A percentile compares a stretch with the other conserved stretches of the same genome.
Conservation (phyloP, 1,140 invertebrate genomes). For the Leptinotarsa lineolata region DNA sequence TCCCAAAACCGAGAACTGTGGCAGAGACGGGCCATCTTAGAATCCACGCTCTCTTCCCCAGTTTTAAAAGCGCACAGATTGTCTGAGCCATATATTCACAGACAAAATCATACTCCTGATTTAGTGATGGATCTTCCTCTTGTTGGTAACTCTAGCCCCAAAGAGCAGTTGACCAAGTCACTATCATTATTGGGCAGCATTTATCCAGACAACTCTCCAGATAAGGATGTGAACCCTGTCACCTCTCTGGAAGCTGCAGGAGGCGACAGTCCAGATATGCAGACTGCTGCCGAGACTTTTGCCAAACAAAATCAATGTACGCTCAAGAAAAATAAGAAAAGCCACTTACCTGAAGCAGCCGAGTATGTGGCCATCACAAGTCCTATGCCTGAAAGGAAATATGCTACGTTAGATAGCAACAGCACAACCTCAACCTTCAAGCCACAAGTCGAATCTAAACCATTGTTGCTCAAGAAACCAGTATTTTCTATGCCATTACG, state of each 20-base stretch:
- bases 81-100: conserved; percentile 58
- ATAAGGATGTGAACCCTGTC: conserved; percentile 39
- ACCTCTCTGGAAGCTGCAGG: conserved; percentile 24
- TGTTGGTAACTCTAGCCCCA: conserved; percentile 54
- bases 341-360: conserved; percentile 48
- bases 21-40: conserved; percentile 65
- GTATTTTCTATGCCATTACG: conserved; percentile 48
- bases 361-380: conserved; percentile 52
- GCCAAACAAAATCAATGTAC: conserved; percentile 82
- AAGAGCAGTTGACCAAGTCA: conserved; percentile 60
- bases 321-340: conserved; percentile 74
- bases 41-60: conserved; percentile 52
- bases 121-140: conserved; percentile 86
- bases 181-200: conserved; percentile 47
- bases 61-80: conserved; percentile 56
- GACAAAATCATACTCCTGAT: conserved; percentile 78
- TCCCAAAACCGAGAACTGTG: conserved; percentile 64
- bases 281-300: conserved; percentile 74
- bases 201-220: conserved; percentile 34
- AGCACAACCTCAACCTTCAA: conserved; percentile 48
- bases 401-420: conserved; percentile 37
- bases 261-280: conserved; percentile 68
- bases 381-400: conserved; percentile 50
- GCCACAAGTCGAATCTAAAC: conserved; percentile 52
- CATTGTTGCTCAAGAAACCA: conserved; percentile 54